Evolutionary conservation across 2,888 invertebrate species (phyloP), one percentile per base, ranked within the genome.

Genomic region (Stegana nigrithorax): DNA sequence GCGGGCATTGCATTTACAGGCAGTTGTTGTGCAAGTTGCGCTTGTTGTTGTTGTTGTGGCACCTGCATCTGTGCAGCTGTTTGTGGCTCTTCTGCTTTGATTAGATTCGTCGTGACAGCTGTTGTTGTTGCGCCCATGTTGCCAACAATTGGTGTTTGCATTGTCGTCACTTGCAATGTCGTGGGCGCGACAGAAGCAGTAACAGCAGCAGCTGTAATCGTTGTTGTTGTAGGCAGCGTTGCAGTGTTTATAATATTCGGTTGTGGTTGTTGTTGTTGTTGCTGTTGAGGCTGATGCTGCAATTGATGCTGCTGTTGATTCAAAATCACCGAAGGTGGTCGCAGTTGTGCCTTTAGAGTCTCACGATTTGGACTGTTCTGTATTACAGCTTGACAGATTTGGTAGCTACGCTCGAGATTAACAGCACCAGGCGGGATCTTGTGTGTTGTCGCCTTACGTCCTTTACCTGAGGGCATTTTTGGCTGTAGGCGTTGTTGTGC

Each of bases 281-380:
- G 66, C 29, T 17, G 63, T 36, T 4, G 59, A 58, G 14, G 7
- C 12, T 32, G 47, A 12, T 55, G 59, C 10, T 12, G 62, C 5
- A 56, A 69, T 7, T 59, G 71, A 21, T 73, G 70, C 61, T 70
- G 75, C 47, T 73, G 81, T 64, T 76, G 80, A 50, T 67, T 79
- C 57, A 93, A 87, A 66, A 93, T 87, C 64, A 93, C 92, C 2
- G 95, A 94, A 12, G 95, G 95, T 45, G 95, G 95, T 69, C 94
- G 92, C 73, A 95, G 85, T 82, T 95, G 95, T 5, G 93, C 93
- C 62, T 93, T 90, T 53, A 95, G 85, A 75, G 94, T 94, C 82
- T 95, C 94, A 17, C 95, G 88, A 86, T 96, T 96, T 0, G 95
- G 95, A 81, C 95, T 96, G 85, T 95, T 96, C 86, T 96, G 95